Percentiles rank a stretch among this genome's conserved stretches.
phyloP scores from a whole-genome alignment of 1,140 invertebrate genomes.

The Rhopalosiphum padi region DNA sequence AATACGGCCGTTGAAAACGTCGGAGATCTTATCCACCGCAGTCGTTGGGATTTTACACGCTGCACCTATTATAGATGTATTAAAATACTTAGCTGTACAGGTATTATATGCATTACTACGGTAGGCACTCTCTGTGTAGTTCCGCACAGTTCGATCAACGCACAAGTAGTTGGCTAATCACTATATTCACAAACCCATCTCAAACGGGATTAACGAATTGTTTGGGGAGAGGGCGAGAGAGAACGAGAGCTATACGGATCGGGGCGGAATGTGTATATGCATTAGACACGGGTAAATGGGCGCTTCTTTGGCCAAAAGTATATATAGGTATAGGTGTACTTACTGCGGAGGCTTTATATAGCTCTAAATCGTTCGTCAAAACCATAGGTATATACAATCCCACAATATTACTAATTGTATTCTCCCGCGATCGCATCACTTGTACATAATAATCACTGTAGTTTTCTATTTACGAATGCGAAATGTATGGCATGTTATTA shows the following conservation, averaged over 20 bases:
- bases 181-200: slow-evolving; percentile 26
- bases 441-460: neutral
- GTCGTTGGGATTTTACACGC: neutral
- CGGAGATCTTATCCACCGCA: neutral
- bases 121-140: neutral
- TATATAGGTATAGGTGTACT: neutral
- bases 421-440: neutral
- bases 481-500: neutral
- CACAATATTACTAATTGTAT: neutral
- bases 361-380: neutral
- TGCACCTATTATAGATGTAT: neutral
- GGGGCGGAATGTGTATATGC: neutral
- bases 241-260: neutral
- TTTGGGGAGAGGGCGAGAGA: neutral
- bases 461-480: neutral
- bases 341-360: neutral
- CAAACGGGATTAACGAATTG: slow-evolving; percentile 30
- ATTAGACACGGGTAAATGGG: neutral
- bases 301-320: neutral
- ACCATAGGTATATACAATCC: neutral
- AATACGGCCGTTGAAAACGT: neutral
- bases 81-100: neutral
- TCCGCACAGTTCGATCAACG: slow-evolving; percentile 1
- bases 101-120: neutral
- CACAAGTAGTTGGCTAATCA: neutral